Evolutionary conservation across 2,888 invertebrate genomes (phyloP).

Genomic region (Melikaiella ostensackeni): DNA sequence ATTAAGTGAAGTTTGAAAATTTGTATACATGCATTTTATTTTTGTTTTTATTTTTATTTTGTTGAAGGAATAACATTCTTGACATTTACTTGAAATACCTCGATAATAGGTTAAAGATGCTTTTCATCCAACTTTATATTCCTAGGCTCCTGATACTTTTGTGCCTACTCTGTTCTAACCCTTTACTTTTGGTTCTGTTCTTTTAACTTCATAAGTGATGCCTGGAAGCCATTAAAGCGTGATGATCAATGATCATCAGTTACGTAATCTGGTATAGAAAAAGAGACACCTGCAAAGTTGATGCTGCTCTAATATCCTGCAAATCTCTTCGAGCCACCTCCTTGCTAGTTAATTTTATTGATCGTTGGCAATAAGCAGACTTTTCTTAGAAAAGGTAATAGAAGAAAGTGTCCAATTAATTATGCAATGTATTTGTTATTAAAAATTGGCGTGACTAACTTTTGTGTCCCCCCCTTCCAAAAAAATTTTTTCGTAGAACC

Average conservation of each 20-base stretch:
- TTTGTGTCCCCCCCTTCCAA: not conserved
- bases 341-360: conserved; percentile 65
- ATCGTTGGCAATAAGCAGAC: not conserved
- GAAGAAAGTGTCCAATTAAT: not conserved
- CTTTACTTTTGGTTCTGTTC: conserved; percentile 67
- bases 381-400: not conserved
- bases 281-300: conserved; percentile 66
- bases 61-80: not conserved
- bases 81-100: not conserved
- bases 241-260: conserved; percentile 33
- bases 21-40: not conserved
- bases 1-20: not conserved
- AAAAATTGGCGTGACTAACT: not conserved
- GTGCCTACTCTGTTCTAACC: conserved; percentile 70
- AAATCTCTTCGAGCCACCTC: conserved; percentile 69
- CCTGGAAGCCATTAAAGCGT: conserved; percentile 41
- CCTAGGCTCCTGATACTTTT: conserved; percentile 65
- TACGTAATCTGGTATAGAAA: conserved; percentile 13
- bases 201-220: conserved; percentile 42
- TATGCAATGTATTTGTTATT: not conserved
- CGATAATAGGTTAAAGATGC: not conserved
- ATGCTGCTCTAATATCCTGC: conserved; percentile 73
- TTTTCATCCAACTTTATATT: conserved; percentile 37
- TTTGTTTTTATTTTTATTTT: not conserved
- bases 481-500: not conserved